Percentiles rank a stretch among this genome's conserved stretches.
Conservation (phyloP, 2,888 invertebrate species). For the Pachymerium ferrugineum region DNA sequence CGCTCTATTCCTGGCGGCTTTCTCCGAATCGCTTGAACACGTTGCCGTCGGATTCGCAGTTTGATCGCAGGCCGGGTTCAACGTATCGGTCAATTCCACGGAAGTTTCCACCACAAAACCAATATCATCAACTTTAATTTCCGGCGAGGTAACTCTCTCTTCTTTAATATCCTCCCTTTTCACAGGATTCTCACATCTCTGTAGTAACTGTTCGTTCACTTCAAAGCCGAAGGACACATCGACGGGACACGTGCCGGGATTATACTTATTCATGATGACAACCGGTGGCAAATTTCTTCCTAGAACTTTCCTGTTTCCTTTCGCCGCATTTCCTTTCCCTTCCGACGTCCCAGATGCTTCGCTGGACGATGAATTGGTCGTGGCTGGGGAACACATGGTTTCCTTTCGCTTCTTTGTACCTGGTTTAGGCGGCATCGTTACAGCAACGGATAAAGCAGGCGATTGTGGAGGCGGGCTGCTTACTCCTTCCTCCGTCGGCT, state of each 20-base stretch:
- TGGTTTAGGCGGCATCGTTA: not conserved
- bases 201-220: constrained; percentile 64
- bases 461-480: not conserved
- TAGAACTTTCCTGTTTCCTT: not conserved
- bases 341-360: not conserved
- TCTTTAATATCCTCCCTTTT: too few species aligned
- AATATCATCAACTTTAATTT: too few species aligned
- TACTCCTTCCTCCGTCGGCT: too few species aligned
- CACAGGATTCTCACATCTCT: constrained; percentile 42
- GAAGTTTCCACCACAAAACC: too few species aligned
- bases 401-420: not conserved
- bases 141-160: too few species aligned
- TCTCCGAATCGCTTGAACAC: not conserved
- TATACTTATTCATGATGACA: constrained; percentile 36
- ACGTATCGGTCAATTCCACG: too few species aligned
- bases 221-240: constrained; percentile 76
- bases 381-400: not conserved
- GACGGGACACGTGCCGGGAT: constrained; percentile 31
- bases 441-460: not conserved
- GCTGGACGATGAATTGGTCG: not conserved
- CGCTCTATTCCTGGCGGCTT: not conserved
- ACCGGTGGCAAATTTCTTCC: constrained; percentile 35
- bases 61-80: too few species aligned
- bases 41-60: not conserved
- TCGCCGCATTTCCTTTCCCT: not conserved